Evolutionary conservation across 2,113 vertebrate genomes (phyloP).

Genomic region (Takifugu flavidus): DNA sequence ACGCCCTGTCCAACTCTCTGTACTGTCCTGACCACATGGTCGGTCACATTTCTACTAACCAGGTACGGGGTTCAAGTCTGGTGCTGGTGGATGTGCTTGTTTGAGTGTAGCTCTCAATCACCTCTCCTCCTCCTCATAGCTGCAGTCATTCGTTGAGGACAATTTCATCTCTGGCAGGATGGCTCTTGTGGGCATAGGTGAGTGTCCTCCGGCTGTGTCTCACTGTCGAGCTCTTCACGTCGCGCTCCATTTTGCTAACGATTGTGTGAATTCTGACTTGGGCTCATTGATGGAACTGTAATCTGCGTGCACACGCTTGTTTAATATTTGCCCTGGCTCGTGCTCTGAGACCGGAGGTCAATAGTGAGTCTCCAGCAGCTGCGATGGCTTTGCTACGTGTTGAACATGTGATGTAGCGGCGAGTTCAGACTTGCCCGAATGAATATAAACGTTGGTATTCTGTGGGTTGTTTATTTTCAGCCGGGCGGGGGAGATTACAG

Average conservation of each 20-base stretch:
- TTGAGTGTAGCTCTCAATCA: conserved; percentile 4
- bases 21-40: conserved; percentile 88
- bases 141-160: conserved; percentile 84
- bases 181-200: conserved; percentile 80
- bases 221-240: not conserved
- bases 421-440: not conserved
- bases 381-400: not conserved
- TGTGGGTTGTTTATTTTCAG: not conserved
- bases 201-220: conserved; percentile 30
- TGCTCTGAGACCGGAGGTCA: not conserved
- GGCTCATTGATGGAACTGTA: not conserved
- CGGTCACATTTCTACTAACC: conserved; percentile 78
- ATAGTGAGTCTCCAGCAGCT: not conserved
- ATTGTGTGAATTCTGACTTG: not conserved
- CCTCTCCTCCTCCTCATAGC: conserved; percentile 67
- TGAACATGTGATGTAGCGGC: not conserved
- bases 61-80: conserved; percentile 71
- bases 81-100: not conserved
- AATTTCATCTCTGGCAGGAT: conserved; percentile 88
- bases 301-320: not conserved
- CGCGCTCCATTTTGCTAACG: not conserved
- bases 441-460: not conserved
- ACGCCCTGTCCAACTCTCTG: conserved; percentile 82
- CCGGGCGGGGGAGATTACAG: not conserved
- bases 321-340: too few relatives aligned